Base-by-base conservation (phyloP, 2,797 vertebrate genomes). In the Crenichthys baileyi region DNA sequence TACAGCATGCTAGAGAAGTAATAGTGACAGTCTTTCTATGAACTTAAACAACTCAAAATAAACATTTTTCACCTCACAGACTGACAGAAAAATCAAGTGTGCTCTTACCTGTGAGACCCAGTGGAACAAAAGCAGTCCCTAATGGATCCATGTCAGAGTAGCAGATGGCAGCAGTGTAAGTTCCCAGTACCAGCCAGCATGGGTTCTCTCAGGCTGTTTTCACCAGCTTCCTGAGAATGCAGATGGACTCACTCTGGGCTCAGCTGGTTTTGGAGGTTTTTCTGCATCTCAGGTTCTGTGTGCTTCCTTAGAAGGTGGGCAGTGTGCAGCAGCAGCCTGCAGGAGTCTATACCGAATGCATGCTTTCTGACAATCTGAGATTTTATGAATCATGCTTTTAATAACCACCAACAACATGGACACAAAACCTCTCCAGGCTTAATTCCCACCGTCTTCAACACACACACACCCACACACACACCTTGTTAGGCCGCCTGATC, bases 381-480 rank as follows among this genome's bases (percentile, higher is more conserved):
- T 93, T 94, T 94, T 91, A 93, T 93, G 93, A 93, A 92, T 93
- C 91, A 89, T 90, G 93, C 92, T 94, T 94, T 95, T 94, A 94
- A 95, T 95, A 95, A 94, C 67, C 67, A 16, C 88, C 83, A 83
- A 93, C 88, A 92, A 92, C 92, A 92, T 89, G 84, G 79, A 82
- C 24, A 83, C 92, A 83, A 91, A 92, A 82, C 87, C 87, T 86
- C 89, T 89, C 84, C 90, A 90, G 92, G 90, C 79, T 87, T 83
- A 87, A 87, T 85, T 87, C 86, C 89, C 86, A 78, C 83, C 83
- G 50, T 77, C 86, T 79, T 70, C 50, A 29, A 56, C 76, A 77
- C 83, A 75, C 79, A 73, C 75, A 79, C 83, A 75, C 81, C 73
- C 85, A 81, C 77, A 82, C 83, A 84, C 83, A 80, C 75, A 77